Evolutionary conservation across 2,797 vertebrate species (phyloP).

Genomic region (Botia almorhae): DNA sequence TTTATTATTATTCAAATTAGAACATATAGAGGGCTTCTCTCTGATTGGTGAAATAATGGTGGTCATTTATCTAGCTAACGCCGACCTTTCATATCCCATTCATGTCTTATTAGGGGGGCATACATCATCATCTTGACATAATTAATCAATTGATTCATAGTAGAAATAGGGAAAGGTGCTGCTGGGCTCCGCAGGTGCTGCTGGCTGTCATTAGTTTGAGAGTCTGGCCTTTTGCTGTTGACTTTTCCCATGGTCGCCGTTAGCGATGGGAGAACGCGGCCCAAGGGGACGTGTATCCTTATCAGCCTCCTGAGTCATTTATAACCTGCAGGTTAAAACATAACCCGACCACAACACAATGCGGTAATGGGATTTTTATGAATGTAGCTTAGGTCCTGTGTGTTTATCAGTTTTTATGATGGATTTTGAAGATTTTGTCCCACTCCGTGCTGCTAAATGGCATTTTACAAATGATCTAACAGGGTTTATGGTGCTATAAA

Average conservation of each 20-base stretch:
- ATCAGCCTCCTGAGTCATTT: constrained; percentile 68
- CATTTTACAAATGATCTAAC: constrained; percentile 1
- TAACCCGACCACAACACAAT: constrained; percentile 68
- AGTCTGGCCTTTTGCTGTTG: constrained; percentile 62
- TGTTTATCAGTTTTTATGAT: constrained; percentile 68
- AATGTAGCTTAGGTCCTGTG: constrained; percentile 66
- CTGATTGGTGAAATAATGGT: constrained; percentile 85
- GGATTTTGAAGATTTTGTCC: constrained; percentile 53
- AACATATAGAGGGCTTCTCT: constrained; percentile 86
- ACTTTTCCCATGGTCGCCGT: constrained; percentile 63
- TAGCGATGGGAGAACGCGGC: constrained; percentile 51
- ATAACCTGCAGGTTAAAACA: constrained; percentile 67
- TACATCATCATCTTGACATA: constrained; percentile 84
- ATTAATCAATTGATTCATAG: constrained; percentile 82
- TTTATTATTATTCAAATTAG: constrained; percentile 91
- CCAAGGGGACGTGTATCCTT: constrained; percentile 59
- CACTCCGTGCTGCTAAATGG: constrained; percentile 6
- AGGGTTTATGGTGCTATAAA: constrained; percentile 6
- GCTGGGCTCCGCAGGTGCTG: constrained; percentile 53
- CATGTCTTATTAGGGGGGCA: constrained; percentile 85
- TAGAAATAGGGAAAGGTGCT: constrained; percentile 60
- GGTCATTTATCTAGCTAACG: constrained; percentile 85
- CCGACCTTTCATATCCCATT: constrained; percentile 86
- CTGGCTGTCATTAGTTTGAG: constrained; percentile 55
- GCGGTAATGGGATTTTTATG: constrained; percentile 69